These are phyloP conservation scores for Ypsolopha sequella DNA, from an alignment of 2,888 invertebrate genomes.

Conservation along the genomic window DNA sequence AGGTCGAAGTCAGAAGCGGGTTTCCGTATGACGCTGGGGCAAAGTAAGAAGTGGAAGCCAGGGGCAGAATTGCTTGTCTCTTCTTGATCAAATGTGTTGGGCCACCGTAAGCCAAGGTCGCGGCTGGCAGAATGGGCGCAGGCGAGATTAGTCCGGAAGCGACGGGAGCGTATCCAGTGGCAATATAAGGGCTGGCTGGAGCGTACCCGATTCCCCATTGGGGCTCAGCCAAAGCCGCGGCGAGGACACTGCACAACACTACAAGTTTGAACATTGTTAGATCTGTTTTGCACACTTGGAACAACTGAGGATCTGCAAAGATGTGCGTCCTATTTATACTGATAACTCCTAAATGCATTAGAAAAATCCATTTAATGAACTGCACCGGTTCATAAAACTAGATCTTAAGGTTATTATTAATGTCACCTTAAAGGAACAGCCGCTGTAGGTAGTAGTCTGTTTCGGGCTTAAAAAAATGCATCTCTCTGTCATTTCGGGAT, in stretches of 20 bases:
- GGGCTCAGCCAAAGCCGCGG: constrained; percentile 49
- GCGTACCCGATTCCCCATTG: constrained; percentile 6
- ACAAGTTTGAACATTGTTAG: constrained; percentile 65
- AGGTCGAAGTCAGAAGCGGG: constrained; percentile 27
- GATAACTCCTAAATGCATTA: too few relatives aligned
- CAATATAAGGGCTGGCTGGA: constrained; percentile 9
- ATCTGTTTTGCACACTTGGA: constrained; percentile 42
- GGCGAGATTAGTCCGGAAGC: too few relatives aligned
- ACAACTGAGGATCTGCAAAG: constrained; percentile 43
- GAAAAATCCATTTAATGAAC: too few relatives aligned
- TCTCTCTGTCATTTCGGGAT: too few relatives aligned
- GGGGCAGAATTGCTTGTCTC: constrained; percentile 24
- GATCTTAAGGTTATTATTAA: too few relatives aligned
- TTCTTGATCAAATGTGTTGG: constrained; percentile 41
- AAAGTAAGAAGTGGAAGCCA: constrained; percentile 21
- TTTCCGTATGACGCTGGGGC: constrained; percentile 15
- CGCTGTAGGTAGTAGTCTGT: too few relatives aligned
- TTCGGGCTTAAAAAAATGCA: too few relatives aligned
- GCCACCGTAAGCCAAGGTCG: constrained; percentile 16
- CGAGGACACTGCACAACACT: constrained; percentile 72
- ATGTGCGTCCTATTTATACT: constrained; percentile 42
- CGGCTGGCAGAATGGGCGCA: not conserved
- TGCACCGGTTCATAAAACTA: too few relatives aligned
- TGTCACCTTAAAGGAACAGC: too few relatives aligned
- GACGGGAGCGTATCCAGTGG: not conserved